Conservation (phyloP, 2,797 vertebrate species). For the Graptemys geographica region DNA sequence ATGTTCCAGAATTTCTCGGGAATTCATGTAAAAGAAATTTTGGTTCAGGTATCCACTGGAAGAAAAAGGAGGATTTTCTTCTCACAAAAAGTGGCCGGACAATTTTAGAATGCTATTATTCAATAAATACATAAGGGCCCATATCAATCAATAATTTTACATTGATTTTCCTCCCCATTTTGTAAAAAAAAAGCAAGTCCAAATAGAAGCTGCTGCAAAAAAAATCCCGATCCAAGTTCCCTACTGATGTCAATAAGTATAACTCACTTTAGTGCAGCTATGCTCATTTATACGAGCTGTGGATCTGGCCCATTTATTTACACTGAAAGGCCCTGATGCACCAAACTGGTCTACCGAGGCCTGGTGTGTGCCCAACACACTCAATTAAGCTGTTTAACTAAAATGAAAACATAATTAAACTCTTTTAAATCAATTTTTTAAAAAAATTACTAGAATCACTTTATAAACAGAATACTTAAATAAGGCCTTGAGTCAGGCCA, state of each 20-base stretch:
- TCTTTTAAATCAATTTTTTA: neutral
- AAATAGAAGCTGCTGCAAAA: neutral
- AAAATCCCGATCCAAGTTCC: conserved; percentile 12
- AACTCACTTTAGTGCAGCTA: neutral
- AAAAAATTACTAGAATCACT: neutral
- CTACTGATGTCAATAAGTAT: neutral
- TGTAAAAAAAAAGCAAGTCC: neutral
- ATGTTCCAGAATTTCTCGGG: neutral
- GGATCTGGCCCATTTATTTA: neutral
- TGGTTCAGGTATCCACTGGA: neutral
- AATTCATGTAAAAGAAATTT: conserved; percentile 47
- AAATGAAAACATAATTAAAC: neutral
- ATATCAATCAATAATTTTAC: conserved; percentile 10
- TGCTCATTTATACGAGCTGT: neutral
- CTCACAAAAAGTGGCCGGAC: neutral
- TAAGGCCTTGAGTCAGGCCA: neutral
- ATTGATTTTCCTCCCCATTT: conserved; percentile 16
- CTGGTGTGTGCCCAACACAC: neutral
- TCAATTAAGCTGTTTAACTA: neutral
- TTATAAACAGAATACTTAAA: neutral
- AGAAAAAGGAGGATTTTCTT: neutral
- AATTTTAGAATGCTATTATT: conserved; percentile 9
- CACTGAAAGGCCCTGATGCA: neutral
- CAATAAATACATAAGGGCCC: neutral
- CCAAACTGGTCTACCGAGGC: neutral